These are phyloP conservation scores for Pipa parva DNA, from an alignment of 2,113 vertebrate genomes.

Conservation along the genomic window DNA sequence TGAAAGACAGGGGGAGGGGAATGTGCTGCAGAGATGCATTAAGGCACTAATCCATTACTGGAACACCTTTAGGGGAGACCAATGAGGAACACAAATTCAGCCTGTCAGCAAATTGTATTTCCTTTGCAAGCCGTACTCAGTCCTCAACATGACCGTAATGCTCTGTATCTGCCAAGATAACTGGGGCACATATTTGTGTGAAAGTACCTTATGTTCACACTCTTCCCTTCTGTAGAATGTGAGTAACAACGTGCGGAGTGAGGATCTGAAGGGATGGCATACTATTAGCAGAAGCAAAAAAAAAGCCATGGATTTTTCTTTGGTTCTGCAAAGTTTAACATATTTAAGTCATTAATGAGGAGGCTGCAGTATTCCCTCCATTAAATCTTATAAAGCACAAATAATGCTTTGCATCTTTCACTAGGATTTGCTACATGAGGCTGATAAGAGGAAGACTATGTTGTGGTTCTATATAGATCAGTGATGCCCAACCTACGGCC, in stretches of 20 bases:
- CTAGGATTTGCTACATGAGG: too few species aligned
- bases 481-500: too few species aligned
- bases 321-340: background rate
- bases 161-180: conserved; percentile 11
- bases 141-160: background rate
- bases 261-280: background rate
- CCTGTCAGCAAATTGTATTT: conserved; percentile 32
- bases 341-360: background rate
- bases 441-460: too few species aligned
- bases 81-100: conserved; percentile 10
- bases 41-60: conserved; percentile 28
- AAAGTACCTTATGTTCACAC: background rate
- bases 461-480: too few species aligned
- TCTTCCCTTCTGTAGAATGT: background rate
- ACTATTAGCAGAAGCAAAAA: background rate
- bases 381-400: background rate
- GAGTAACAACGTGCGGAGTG: background rate
- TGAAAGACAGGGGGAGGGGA: conserved; percentile 16
- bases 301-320: background rate
- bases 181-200: conserved; percentile 6
- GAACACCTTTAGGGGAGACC: conserved; percentile 28
- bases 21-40: conserved; percentile 23
- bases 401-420: background rate
- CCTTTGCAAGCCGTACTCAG: conserved; percentile 18
- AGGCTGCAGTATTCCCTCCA: background rate